phyloP scores from a whole-genome alignment of 2,113 vertebrate species.

The Ptychochromis oligacanthus region DNA sequence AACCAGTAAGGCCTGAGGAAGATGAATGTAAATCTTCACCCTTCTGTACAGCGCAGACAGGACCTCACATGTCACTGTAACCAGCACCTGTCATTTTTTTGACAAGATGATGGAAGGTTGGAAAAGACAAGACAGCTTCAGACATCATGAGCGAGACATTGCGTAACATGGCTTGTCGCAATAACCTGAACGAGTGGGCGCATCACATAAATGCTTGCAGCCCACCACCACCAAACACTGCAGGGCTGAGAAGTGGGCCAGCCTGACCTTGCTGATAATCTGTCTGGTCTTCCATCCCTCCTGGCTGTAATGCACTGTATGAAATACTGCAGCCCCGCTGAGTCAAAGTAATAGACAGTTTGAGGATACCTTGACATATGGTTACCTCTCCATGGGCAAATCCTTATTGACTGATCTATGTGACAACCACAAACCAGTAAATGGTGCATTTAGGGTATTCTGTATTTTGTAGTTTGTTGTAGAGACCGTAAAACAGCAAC shows the following conservation, averaged over 20 bases:
- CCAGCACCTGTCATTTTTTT: neutral
- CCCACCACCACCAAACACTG: conserved; percentile 36
- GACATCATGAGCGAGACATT: conserved; percentile 39
- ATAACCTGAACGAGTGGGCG: conserved; percentile 46
- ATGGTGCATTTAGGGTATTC: neutral
- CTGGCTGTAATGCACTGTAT: conserved; percentile 34
- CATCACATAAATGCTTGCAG: neutral
- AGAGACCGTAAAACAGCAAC: neutral
- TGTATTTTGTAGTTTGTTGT: neutral
- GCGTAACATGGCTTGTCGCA: conserved; percentile 53
- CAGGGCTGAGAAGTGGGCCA: conserved; percentile 67
- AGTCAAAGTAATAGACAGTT: conserved; percentile 58
- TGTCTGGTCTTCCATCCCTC: conserved; percentile 53
- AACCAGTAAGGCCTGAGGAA: neutral
- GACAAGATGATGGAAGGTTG: conserved; percentile 28
- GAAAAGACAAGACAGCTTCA: conserved; percentile 27
- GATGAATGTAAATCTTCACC: neutral
- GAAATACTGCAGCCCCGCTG: conserved; percentile 36
- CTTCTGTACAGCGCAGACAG: neutral
- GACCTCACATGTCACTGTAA: neutral
- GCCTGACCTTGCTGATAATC: conserved; percentile 73
- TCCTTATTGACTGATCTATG: conserved; percentile 34
- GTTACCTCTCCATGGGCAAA: conserved; percentile 15
- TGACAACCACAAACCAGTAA: neutral
- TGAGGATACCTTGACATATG: conserved; percentile 52